Base-by-base conservation (phyloP, 1,140 invertebrate genomes). In the Monochamus saltuarius region DNA sequence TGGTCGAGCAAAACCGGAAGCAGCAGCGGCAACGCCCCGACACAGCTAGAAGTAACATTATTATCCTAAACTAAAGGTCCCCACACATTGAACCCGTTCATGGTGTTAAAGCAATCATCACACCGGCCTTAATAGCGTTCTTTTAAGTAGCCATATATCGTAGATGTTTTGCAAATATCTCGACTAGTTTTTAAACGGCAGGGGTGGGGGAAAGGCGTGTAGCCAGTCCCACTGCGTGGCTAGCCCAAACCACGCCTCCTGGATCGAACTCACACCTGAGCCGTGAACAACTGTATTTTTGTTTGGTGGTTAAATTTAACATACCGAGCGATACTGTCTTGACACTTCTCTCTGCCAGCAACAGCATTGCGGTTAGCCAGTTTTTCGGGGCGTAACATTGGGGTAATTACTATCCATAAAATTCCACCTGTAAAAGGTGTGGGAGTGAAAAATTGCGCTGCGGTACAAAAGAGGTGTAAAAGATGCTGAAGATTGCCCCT, bases 251-350 rank as follows among this genome's bases (percentile, higher is more conserved):
- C 68, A 67, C 68, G 66, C 68, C 68, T 29, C 62, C 64, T 60
- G 43, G 64, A 68, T 70, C 66, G 59, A 66, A 70, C 58, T 29
- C 22, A 60, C 68, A 70, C 68, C 68, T 70, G 68, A 64, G 45
- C 54, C 22, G 22, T 47, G 53, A 47, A 56, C 59, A 54, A 51
- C 55, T 45, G 9, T 56, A 29, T 61, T 51, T 61, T 61, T 61
- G 59, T 61, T 61, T 61, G 56, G 59, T 52, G 59, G 59, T 49
- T 61, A 56, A 61, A 51, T 61, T 61, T 29, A 29, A 29, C 22
- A 29, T 29, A 29, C 22, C 22, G 22, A 29, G 22, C 22, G 22
- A 29, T 29, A 29, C 22, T 29, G 22, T 29, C 22, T 29, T 29
- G 22, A 29, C 22, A 29, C 22, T 29, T 29, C 22, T 6, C 22